phyloP scores from a whole-genome alignment of 2,888 invertebrate genomes.

The Megalurothrips usitatus region DNA sequence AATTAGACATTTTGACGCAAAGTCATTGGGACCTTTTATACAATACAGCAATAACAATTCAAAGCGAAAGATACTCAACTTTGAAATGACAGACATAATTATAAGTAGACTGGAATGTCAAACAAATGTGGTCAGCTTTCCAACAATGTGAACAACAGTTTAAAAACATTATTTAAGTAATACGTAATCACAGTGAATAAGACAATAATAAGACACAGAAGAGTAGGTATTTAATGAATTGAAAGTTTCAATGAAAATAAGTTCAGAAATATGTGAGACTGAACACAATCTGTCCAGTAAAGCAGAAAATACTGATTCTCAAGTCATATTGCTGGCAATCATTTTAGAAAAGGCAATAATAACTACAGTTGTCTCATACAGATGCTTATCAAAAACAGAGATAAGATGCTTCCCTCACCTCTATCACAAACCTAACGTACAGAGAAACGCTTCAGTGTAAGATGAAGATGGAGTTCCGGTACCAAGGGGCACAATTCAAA shows the following conservation, averaged over 20 bases:
- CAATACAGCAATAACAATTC: neutral
- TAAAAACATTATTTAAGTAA: neutral
- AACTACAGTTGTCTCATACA: too few species aligned
- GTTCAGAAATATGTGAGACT: neutral
- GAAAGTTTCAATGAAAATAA: neutral
- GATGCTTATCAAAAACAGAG: too few species aligned
- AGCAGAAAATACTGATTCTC: too few species aligned
- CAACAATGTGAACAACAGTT: neutral
- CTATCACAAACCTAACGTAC: too few species aligned
- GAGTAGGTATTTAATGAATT: neutral
- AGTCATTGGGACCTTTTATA: neutral
- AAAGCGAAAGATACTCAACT: too few species aligned
- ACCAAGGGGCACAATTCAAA: too few species aligned
- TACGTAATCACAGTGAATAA: neutral
- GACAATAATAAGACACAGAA: neutral
- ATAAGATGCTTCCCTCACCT: too few species aligned
- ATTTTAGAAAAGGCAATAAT: neutral
- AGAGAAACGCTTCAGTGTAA: too few species aligned
- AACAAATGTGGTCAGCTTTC: neutral
- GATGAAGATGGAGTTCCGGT: too few species aligned
- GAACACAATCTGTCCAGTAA: neutral
- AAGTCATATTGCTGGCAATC: neutral
- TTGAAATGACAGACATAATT: neutral
- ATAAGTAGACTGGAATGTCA: constrained; percentile 4
- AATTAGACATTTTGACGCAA: too few species aligned